A percentile compares a stretch with the other conserved stretches of the same genome.
Evolutionary conservation across 1,140 invertebrate species (phyloP).

Genomic region (Subanguina moxae): DNA sequence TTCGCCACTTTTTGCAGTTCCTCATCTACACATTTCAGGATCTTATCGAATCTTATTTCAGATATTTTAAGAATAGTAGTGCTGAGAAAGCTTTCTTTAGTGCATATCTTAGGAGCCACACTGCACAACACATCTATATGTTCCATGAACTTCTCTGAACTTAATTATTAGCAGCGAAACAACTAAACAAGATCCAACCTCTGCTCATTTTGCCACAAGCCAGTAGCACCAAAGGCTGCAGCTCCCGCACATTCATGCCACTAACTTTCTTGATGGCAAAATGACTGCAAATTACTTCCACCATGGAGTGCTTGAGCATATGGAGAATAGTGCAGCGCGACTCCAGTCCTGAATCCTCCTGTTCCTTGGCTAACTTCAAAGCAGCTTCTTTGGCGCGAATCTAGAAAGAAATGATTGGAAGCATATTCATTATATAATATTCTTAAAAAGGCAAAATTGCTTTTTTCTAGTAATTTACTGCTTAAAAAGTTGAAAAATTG

Average conservation of each 20-base stretch:
- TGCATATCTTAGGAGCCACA: not conserved
- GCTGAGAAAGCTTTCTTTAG: not conserved
- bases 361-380: not conserved
- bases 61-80: not conserved
- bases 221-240: not conserved
- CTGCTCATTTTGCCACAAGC: not conserved
- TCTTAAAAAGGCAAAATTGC: no score
- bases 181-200: not conserved
- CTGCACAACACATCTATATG: conserved; percentile 6
- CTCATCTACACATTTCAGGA: not conserved
- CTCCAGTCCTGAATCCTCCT: not conserved
- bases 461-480: no score
- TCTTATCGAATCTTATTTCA: not conserved
- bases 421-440: not conserved
- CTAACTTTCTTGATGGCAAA: not conserved
- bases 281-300: conserved; percentile 11
- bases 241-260: not conserved
- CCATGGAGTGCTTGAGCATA: conserved; percentile 4
- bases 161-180: not conserved
- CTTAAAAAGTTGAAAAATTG: no score
- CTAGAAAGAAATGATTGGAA: not conserved
- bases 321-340: not conserved
- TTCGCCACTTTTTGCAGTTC: not conserved
- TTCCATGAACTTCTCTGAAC: conserved; percentile 9
- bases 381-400: conserved; percentile 2